Evolutionary conservation across 2,797 vertebrate species (phyloP).

Genomic region (Scarus forsteni): DNA sequence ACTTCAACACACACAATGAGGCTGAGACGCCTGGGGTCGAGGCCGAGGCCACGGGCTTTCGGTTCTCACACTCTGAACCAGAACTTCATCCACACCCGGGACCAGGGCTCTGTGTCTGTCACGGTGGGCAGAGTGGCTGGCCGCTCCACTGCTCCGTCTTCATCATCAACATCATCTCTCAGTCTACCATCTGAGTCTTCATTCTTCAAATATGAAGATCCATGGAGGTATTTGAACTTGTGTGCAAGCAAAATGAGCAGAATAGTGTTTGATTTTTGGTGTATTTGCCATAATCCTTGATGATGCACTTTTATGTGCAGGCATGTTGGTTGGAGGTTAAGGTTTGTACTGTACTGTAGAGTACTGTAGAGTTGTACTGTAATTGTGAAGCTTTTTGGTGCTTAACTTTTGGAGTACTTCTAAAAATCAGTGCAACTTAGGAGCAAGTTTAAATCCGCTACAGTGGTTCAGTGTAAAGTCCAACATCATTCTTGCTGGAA

Average conservation of each 20-base stretch:
- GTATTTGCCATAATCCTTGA: no score
- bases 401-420: no score
- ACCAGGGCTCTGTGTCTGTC: constrained; percentile 50
- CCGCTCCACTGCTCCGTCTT: constrained; percentile 53
- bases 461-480: no score
- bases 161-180: constrained; percentile 32
- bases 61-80: constrained; percentile 77
- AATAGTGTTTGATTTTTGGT: background rate
- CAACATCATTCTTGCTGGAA: no score
- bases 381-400: no score
- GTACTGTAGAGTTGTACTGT: no score
- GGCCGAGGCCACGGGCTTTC: constrained; percentile 64
- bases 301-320: no score
- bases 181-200: constrained; percentile 31
- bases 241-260: constrained; percentile 1
- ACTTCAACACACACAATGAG: constrained; percentile 68
- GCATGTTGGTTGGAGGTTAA: no score
- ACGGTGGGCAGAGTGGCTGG: constrained; percentile 67
- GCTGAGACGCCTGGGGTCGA: constrained; percentile 67
- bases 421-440: no score
- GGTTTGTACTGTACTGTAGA: no score
- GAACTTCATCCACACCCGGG: constrained; percentile 50
- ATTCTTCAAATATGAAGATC: constrained; percentile 72
- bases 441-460: no score
- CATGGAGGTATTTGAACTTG: constrained; percentile 73